phyloP scores from a whole-genome alignment of 2,888 invertebrate species.

The Hoplodrina ambigua region DNA sequence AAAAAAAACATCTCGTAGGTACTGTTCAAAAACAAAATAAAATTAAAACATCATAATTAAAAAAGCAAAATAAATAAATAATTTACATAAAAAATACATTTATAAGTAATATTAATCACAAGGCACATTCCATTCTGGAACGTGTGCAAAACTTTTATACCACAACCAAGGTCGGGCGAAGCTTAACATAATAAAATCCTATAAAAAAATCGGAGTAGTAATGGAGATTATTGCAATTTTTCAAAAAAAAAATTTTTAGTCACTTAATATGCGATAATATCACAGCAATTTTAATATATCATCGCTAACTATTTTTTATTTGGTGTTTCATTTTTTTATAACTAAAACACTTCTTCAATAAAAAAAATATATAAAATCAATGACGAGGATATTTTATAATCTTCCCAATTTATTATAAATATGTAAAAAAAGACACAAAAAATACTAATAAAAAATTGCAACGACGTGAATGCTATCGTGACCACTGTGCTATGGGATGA shows the following conservation, averaged over 20 bases:
- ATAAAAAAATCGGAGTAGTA: conserved; percentile 18
- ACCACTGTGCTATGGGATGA: background rate
- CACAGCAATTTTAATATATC: too few relatives aligned
- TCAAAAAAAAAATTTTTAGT: background rate
- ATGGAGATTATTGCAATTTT: conserved; percentile 11
- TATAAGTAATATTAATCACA: conserved; percentile 41
- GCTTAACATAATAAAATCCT: conserved; percentile 18
- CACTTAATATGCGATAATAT: background rate
- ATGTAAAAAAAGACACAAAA: too few relatives aligned
- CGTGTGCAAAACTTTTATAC: conserved; percentile 43
- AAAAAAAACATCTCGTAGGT: background rate
- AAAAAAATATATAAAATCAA: too few relatives aligned
- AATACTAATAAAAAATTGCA: background rate
- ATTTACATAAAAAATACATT: conserved; percentile 24
- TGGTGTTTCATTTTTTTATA: too few relatives aligned
- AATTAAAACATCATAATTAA: conserved; percentile 23
- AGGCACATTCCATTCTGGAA: conserved; percentile 35
- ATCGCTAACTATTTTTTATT: too few relatives aligned
- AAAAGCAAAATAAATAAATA: conserved; percentile 51
- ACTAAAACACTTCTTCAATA: too few relatives aligned
- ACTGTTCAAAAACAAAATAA: conserved; percentile 6
- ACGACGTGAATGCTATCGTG: background rate
- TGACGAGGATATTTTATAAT: too few relatives aligned
- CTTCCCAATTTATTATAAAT: too few relatives aligned
- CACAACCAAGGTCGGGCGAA: conserved; percentile 45